These are phyloP conservation scores for Anneissia japonica DNA, from an alignment of 35 echinoderm and acorn worm genomes.

Conservation along the genomic window DNA sequence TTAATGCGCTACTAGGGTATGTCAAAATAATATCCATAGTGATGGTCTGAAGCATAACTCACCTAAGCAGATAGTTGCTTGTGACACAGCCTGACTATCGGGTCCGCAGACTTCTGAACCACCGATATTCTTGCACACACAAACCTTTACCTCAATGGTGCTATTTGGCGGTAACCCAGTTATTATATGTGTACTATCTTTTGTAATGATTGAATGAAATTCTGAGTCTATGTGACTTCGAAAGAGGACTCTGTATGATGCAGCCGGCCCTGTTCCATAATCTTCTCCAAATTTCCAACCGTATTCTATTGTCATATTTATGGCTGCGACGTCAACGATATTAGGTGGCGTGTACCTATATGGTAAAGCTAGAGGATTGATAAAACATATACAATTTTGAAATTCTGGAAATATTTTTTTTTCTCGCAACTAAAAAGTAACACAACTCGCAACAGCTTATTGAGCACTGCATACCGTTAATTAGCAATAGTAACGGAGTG, in stretches of 20 bases:
- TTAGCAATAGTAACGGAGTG: too few relatives aligned
- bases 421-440: too few relatives aligned
- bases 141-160: neutral
- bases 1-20: neutral
- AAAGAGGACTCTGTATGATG: neutral
- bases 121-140: neutral
- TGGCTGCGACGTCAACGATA: neutral
- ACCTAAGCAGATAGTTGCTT: neutral
- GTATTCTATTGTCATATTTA: neutral
- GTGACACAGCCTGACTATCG: neutral
- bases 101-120: neutral
- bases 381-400: too few relatives aligned
- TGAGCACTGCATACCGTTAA: too few relatives aligned
- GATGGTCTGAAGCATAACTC: neutral
- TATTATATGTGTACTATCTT: neutral
- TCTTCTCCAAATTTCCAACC: neutral
- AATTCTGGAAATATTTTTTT: too few relatives aligned
- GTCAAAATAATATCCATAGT: neutral
- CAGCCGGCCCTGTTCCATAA: neutral
- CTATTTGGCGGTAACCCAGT: neutral
- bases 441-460: too few relatives aligned
- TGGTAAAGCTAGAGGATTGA: neutral
- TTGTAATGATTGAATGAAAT: neutral
- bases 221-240: neutral
- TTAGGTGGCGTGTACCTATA: neutral